Conservation (phyloP, 2,888 invertebrate species). For the Agriotes lineatus region DNA sequence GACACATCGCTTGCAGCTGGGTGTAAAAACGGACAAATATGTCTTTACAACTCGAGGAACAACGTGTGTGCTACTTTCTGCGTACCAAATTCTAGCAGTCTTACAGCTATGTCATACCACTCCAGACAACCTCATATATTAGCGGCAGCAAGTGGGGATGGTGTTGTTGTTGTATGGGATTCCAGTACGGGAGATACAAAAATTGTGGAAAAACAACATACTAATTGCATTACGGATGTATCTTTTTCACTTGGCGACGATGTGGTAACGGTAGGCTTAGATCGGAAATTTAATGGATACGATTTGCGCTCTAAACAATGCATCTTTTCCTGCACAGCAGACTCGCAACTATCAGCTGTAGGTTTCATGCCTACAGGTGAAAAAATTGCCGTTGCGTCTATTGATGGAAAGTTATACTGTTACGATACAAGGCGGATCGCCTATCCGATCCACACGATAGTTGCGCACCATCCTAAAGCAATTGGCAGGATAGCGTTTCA, state of each 20-base stretch:
- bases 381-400: slow-evolving; percentile 51
- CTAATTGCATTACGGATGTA: slow-evolving; percentile 42
- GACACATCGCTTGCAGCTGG: slow-evolving; percentile 54
- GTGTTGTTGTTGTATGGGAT: slow-evolving; percentile 53
- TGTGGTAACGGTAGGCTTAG: slow-evolving; percentile 46
- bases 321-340: slow-evolving; percentile 43
- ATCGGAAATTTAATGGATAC: slow-evolving; percentile 47
- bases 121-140: slow-evolving; percentile 41
- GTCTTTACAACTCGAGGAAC: slow-evolving; percentile 45
- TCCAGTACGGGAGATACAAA: slow-evolving; percentile 32
- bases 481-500: slow-evolving; percentile 36
- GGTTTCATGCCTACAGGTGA: slow-evolving; percentile 48
- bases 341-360: slow-evolving; percentile 47
- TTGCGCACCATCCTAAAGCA: slow-evolving; percentile 34
- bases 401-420: slow-evolving; percentile 49
- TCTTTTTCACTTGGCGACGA: slow-evolving; percentile 45
- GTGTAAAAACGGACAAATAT: slow-evolving; percentile 52
- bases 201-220: slow-evolving; percentile 38
- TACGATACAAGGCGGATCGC: slow-evolving; percentile 49
- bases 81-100: slow-evolving; percentile 46
- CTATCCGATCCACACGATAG: slow-evolving; percentile 34
- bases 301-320: slow-evolving; percentile 45
- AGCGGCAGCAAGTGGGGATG: slow-evolving; percentile 51
- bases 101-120: slow-evolving; percentile 50
- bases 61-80: slow-evolving; percentile 43